A percentile compares a stretch with the other conserved stretches of the same genome.
phyloP scores from a whole-genome alignment of 2,888 invertebrate species.

The Meganola albula region DNA sequence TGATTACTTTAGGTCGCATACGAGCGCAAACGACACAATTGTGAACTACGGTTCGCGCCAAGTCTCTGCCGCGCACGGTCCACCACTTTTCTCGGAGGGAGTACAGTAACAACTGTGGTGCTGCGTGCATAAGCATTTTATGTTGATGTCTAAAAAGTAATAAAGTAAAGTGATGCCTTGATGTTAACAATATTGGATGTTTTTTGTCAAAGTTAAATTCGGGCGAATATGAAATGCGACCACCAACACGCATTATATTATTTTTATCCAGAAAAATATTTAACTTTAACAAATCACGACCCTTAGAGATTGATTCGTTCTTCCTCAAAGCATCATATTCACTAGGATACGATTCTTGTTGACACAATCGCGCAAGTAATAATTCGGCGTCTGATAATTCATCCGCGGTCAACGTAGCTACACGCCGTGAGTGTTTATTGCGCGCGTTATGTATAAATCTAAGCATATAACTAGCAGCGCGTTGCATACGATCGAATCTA shows the following conservation, averaged over 20 bases:
- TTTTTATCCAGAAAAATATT: constrained; percentile 2
- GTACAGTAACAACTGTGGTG: constrained; percentile 4
- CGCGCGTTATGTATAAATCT: background rate
- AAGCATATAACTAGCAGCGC: background rate
- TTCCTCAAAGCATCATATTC: background rate
- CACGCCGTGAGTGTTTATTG: background rate
- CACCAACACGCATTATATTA: constrained; percentile 4
- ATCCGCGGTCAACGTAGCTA: background rate
- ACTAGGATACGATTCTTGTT: background rate
- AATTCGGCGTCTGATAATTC: background rate
- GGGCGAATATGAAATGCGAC: constrained; percentile 1
- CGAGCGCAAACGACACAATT: constrained; percentile 1
- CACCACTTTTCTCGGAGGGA: constrained; percentile 6
- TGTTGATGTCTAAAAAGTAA: constrained; percentile 4
- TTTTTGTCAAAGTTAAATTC: constrained; percentile 4
- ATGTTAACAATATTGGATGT: constrained; percentile 6
- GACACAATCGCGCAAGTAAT: constrained; percentile 1
- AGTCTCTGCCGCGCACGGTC: constrained; percentile 1
- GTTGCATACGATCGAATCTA: background rate
- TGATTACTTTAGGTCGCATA: constrained; percentile 1
- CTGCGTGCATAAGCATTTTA: background rate
- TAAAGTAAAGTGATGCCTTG: constrained; percentile 2
- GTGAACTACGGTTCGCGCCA: constrained; percentile 3
- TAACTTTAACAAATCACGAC: constrained; percentile 4
- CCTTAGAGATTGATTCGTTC: background rate